Conservation (phyloP, 1,140 invertebrate genomes). For the Aphidius gifuensis region DNA sequence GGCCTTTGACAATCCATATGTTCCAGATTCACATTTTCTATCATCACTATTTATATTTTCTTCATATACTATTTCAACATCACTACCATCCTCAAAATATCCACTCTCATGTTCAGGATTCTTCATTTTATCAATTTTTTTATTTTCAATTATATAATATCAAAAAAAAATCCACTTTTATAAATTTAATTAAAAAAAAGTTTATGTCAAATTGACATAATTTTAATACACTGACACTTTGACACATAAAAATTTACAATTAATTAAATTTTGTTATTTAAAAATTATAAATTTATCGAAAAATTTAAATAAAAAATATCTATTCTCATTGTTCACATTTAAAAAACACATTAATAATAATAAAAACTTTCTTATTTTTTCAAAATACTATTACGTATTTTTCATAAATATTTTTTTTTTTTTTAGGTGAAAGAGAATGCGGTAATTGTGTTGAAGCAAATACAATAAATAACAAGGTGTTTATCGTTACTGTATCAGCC, state of each 20-base stretch:
- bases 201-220: too few species aligned
- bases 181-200: not conserved
- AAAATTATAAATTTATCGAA: too few species aligned
- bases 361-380: too few species aligned
- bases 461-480: not conserved
- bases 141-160: not conserved
- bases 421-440: too few species aligned
- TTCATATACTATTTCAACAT: conserved; percentile 34
- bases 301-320: too few species aligned
- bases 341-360: too few species aligned
- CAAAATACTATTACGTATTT: too few species aligned
- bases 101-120: conserved; percentile 46
- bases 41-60: conserved; percentile 25
- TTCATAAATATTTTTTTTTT: too few species aligned
- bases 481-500: conserved; percentile 3
- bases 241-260: too few species aligned
- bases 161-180: not conserved
- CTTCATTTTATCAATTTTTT: conserved; percentile 31
- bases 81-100: conserved; percentile 45
- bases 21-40: conserved; percentile 27
- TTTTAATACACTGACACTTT: too few species aligned
- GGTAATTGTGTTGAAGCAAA: not conserved
- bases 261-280: too few species aligned
- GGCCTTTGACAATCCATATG: conserved; percentile 32
- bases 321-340: too few species aligned